A percentile compares a stretch with the other conserved stretches of the same genome.
These are phyloP conservation scores for Torymus aiolomorphi DNA, from an alignment of 2,888 invertebrate genomes.

Conservation along the genomic window DNA sequence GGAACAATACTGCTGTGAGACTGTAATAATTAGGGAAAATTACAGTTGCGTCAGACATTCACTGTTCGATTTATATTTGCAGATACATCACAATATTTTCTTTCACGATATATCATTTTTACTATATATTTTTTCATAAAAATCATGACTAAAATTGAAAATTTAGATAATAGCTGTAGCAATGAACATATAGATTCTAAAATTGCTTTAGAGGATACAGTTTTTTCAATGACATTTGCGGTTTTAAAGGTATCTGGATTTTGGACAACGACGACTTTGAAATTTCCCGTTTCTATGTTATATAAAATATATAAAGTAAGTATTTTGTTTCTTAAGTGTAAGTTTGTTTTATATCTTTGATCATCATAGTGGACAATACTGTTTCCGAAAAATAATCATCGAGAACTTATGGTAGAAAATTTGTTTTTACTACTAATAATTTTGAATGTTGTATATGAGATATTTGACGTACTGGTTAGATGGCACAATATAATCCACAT, in stretches of 20 bases:
- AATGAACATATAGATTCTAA: not conserved
- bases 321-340: conserved; percentile 13
- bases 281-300: not conserved
- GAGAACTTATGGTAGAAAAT: conserved; percentile 7
- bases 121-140: too few species aligned
- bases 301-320: conserved; percentile 23
- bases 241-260: conserved; percentile 37
- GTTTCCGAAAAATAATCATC: conserved; percentile 4
- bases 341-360: not conserved
- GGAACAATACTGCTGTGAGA: too few species aligned
- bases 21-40: too few species aligned
- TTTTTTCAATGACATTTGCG: conserved; percentile 10
- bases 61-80: too few species aligned
- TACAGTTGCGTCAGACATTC: too few species aligned
- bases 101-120: too few species aligned
- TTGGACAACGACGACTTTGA: conserved; percentile 29
- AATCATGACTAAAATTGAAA: too few species aligned
- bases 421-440: conserved; percentile 29
- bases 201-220: conserved; percentile 5
- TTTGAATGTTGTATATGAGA: conserved; percentile 1
- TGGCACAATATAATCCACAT: conserved; percentile 21
- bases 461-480: conserved; percentile 4
- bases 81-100: too few species aligned
- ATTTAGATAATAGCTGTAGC: too few species aligned
- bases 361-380: conserved; percentile 3